Base-by-base conservation (phyloP, 2,113 vertebrate genomes). In the Spilogale gracilis region DNA sequence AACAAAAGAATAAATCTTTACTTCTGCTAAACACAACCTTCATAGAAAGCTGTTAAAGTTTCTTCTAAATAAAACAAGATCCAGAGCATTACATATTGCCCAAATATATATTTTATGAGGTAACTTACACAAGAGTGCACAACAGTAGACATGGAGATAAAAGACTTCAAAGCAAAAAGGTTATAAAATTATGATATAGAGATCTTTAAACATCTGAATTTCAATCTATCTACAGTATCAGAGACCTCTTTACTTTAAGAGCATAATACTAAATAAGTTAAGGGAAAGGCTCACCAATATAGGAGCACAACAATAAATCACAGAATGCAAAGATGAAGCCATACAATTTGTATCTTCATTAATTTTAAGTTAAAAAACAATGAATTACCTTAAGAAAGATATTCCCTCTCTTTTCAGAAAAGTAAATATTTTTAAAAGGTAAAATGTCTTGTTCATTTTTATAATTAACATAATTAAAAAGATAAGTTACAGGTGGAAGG, bases 1-100 rank as follows among this genome's bases (percentile, higher is more conserved):
- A 87, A 76, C 1, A 50, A 43, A 90, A 60, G 20, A 69, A 90
- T 32, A 93, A 23, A 82, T 65, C 8, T 89, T 73, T 58, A 54
- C 6, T 74, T 85, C 10, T 30, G 50, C 45, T 86, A 79, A 86
- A 89, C 5, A 60, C 21, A 80, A 14, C 17, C 71, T 83, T 74
- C 25, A 79, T 4, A 79, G 58, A 91, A 90, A 76, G 30, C 76
- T 97, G 20, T 56, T 88, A 43, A 91, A 94, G 17, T 78, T 9
- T 73, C 27, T 80, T 79, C 76, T 94, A 92, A 82, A 92, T 71
- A 74, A 94, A 90, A 81, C 12, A 93, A 93, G 17, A 94, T 65
- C 2, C 58, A 85, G 21, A 85, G 71, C 1, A 50, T 27, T 60
- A 94, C 6, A 54, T 30, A 50, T 21, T 56, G 16, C 45, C 92